Base-by-base conservation (phyloP, 2,797 vertebrate species). In the Odontamblyopus rebecca region DNA sequence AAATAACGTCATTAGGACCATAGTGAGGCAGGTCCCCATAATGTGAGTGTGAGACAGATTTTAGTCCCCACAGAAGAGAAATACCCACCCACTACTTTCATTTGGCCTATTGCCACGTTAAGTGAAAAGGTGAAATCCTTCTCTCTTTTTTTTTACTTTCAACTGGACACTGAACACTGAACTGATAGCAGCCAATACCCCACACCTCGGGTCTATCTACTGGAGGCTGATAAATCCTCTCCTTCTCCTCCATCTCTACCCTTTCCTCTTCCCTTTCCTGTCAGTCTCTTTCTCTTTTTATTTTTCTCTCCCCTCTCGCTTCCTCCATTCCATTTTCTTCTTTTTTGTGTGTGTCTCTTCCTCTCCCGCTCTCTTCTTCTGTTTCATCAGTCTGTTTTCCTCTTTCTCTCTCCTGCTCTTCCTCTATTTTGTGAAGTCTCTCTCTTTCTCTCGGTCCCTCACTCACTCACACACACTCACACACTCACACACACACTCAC, bases 171-270 rank as follows among this genome's bases (percentile, higher is more conserved):
- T 75, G 78, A 71, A 79, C 77, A 51, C 41, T 75, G 78, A 71
- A 79, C 76, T 88, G 84, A 91, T 85, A 83, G 80, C 77, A 84
- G 68, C 76, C 69, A 69, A 73, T 73, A 62, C 70, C 27, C 53
- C 62, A 13, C 82, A 82, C 74, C 76, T 30, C 29, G 6, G 3
- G 23, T 82, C 70, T 77, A 74, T 85, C 88, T 92, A 89, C 83
- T 78, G 77, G 70, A 77, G 77, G 64, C 80, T 87, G 91, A 94
- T 93, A 92, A 91, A 86, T 79, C 79, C 71, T 61, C 60, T 61
- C 69, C 60, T 13, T 30, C 26, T 30, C 27, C 15, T 12, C 27
- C 57, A 23, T 44, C 41, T 44, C 12, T 13, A 12, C 13, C 13
- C 4, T 48, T 15, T 15, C 13, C 13, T 44, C 38, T 41, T 12